phyloP scores from a whole-genome alignment of 1,140 invertebrate genomes.

The Idris sp. region DNA sequence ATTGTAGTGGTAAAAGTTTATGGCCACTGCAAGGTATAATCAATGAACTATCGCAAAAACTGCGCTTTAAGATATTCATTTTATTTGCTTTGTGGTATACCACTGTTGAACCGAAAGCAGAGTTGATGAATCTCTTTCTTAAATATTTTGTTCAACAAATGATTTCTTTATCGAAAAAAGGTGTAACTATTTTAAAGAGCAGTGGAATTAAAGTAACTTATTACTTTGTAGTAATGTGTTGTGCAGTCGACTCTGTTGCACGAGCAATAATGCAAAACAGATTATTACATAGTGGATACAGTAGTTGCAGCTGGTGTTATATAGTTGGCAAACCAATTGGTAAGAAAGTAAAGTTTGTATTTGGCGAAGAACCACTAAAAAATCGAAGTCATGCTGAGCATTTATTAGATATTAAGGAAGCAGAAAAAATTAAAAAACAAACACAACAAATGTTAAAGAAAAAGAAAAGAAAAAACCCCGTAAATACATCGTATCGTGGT shows the following conservation, averaged over 20 bases:
- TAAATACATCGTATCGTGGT: slow-evolving; percentile 10
- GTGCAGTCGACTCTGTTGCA: slow-evolving; percentile 32
- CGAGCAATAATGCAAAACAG: slow-evolving; percentile 57
- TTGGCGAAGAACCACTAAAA: slow-evolving; percentile 1
- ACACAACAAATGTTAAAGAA: no score
- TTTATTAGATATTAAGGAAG: no score
- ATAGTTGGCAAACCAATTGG: slow-evolving; percentile 2
- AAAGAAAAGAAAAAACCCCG: slow-evolving; percentile 14
- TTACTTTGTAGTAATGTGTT: slow-evolving; percentile 23
- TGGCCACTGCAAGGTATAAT: slow-evolving; percentile 45
- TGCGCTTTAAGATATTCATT: slow-evolving; percentile 40
- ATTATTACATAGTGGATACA: slow-evolving; percentile 53
- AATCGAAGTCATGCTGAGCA: slow-evolving; percentile 18
- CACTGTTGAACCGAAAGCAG: slow-evolving; percentile 22
- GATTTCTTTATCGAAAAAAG: slow-evolving; percentile 13
- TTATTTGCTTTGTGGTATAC: slow-evolving; percentile 33
- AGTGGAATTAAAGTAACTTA: slow-evolving; percentile 11
- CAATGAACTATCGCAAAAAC: slow-evolving; percentile 36
- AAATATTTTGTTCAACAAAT: slow-evolving; percentile 29
- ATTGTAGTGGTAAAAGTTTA: slow-evolving; percentile 26
- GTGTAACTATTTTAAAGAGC: slow-evolving; percentile 23
- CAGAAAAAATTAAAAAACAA: no score
- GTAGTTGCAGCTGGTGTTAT: slow-evolving; percentile 57
- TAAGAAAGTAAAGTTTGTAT: slow-evolving; percentile 20
- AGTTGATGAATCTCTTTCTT: slow-evolving; percentile 43